A percentile compares a stretch with the other conserved stretches of the same genome.
phyloP scores from a whole-genome alignment of 2,797 vertebrate genomes.

The Ibycter americanus region DNA sequence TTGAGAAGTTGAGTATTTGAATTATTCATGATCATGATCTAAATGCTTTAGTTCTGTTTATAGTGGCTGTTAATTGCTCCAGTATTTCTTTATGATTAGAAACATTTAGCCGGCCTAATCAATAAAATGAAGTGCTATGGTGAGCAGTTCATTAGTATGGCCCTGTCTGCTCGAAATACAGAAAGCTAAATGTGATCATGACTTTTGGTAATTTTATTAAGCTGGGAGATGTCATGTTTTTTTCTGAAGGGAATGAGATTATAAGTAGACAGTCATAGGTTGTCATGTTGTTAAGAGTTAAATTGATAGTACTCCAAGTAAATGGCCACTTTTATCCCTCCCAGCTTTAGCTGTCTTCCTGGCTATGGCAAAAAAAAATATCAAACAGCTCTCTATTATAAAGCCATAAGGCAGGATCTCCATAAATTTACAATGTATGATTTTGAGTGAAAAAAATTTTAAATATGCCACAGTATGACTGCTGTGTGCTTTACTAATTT shows the following conservation, averaged over 20 bases:
- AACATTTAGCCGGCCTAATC: conserved; percentile 8
- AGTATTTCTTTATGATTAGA: not conserved
- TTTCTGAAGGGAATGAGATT: not conserved
- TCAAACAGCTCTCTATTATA: not conserved
- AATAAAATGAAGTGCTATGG: not conserved
- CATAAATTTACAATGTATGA: not conserved
- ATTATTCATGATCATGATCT: not conserved
- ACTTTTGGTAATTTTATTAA: conserved; percentile 1
- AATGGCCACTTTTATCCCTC: rapidly evolving
- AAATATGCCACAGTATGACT: not conserved
- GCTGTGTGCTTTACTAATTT: not conserved
- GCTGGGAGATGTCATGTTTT: not conserved
- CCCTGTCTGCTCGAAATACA: not conserved
- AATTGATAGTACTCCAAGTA: not conserved
- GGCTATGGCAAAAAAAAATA: not conserved
- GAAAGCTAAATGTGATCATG: not conserved
- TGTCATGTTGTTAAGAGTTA: not conserved
- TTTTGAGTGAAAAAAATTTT: not conserved
- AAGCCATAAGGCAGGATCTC: not conserved
- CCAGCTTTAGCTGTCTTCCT: not conserved
- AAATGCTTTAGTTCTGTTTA: not conserved
- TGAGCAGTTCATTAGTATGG: not conserved
- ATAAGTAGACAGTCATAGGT: not conserved
- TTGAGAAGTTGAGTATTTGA: not conserved
- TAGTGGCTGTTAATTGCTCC: not conserved